Percentiles rank a stretch among this genome's conserved stretches.
Evolutionary conservation across 64 coral and sea anemone species (phyloP).

Genomic region (Porites australiensis): DNA sequence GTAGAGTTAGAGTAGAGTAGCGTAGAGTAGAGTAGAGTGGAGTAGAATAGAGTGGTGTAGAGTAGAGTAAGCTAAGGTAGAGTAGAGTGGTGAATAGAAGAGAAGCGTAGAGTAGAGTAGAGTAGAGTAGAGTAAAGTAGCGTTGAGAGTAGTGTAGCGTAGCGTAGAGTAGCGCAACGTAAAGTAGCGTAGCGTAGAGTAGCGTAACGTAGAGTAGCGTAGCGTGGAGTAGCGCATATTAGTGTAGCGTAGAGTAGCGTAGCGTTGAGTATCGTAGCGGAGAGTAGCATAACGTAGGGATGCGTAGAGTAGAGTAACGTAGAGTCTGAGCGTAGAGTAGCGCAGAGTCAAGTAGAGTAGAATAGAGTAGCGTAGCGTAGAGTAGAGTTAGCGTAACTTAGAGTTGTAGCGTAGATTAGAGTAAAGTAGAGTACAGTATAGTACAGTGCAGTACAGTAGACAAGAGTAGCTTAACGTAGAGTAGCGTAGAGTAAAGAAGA

Average conservation of each 20-base stretch:
- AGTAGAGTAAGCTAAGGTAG: slow-evolving; percentile 21
- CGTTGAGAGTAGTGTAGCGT: neutral
- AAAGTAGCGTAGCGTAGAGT: neutral
- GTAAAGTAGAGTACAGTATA: neutral
- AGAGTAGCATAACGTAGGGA: neutral
- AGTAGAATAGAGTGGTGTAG: slow-evolving; percentile 15
- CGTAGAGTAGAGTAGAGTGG: neutral
- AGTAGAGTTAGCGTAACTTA: too few relatives aligned
- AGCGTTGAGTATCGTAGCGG: neutral
- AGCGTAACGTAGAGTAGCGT: neutral
- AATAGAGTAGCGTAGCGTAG: neutral
- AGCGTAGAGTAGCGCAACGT: neutral
- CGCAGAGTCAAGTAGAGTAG: neutral
- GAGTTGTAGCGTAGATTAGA: neutral
- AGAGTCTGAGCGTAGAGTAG: neutral
- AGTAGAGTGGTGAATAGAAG: slow-evolving; percentile 17
- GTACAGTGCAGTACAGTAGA: neutral
- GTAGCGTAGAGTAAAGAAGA: slow-evolving; percentile 14
- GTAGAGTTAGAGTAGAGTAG: neutral
- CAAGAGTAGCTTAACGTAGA: neutral
- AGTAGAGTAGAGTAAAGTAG: neutral
- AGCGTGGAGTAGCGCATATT: neutral
- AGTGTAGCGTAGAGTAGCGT: neutral
- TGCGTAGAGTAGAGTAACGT: neutral
- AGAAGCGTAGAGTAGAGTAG: neutral